These are phyloP conservation scores for Rhineura floridana DNA, from an alignment of 2,113 vertebrate species.

Conservation along the genomic window DNA sequence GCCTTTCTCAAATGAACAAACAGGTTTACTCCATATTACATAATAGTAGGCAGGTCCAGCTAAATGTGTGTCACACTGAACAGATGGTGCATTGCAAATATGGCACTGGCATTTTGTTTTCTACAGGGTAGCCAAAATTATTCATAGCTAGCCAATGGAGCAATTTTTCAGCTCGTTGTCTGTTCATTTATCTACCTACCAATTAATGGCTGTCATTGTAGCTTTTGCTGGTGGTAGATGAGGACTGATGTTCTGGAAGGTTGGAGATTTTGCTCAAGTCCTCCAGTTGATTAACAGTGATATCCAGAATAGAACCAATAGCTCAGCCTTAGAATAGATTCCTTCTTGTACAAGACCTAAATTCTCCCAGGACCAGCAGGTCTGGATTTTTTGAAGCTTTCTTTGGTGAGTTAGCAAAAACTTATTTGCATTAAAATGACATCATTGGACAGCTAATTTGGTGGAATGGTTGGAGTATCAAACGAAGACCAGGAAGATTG, in stretches of 20 bases:
- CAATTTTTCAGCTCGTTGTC: constrained; percentile 22
- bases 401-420: not conserved
- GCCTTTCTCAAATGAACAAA: not conserved
- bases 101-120: not conserved
- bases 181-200: constrained; percentile 46
- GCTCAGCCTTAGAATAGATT: constrained; percentile 22
- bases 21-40: not conserved
- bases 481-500: no score
- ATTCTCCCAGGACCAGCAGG: not conserved
- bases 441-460: not conserved
- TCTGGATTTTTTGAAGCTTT: not conserved
- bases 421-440: not conserved
- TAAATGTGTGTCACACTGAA: not conserved
- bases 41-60: not conserved
- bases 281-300: constrained; percentile 37
- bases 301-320: constrained; percentile 61
- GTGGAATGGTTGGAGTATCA: no score
- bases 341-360: not conserved
- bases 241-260: constrained; percentile 45
- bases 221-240: constrained; percentile 41
- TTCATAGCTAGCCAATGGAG: constrained; percentile 15
- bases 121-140: not conserved
- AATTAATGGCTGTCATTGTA: constrained; percentile 55
- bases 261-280: not conserved
- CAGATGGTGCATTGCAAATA: not conserved